Evolutionary conservation across 2,888 invertebrate genomes (phyloP).

Genomic region (Polymixis flavicincta): DNA sequence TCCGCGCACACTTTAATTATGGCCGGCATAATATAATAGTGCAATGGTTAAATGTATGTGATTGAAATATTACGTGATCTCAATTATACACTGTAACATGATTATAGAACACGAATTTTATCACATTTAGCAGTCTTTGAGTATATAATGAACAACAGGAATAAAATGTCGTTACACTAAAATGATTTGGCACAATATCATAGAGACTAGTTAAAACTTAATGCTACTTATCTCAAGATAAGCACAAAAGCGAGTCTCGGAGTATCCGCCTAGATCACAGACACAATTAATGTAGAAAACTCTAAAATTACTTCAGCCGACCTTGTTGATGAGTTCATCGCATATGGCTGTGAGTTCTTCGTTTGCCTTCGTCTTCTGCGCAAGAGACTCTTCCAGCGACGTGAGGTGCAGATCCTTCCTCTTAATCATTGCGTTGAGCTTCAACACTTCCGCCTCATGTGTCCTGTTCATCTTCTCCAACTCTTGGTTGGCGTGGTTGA

Average conservation of each 20-base stretch:
- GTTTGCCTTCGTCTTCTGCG: conserved; percentile 97
- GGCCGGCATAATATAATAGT: conserved; percentile 83
- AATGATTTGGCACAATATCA: conserved; percentile 81
- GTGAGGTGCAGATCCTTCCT: conserved; percentile 96
- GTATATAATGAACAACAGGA: conserved; percentile 70
- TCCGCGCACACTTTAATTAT: conserved; percentile 73
- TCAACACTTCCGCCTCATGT: conserved; percentile 95
- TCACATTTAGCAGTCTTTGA: conserved; percentile 86
- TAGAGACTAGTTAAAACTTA: conserved; percentile 76
- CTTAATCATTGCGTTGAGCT: conserved; percentile 96
- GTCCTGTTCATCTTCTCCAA: conserved; percentile 93
- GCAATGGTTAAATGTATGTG: conserved; percentile 52
- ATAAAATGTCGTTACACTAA: conserved; percentile 70
- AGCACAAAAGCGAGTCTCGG: conserved; percentile 80
- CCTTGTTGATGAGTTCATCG: conserved; percentile 96
- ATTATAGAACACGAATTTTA: conserved; percentile 73
- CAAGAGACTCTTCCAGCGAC: conserved; percentile 95
- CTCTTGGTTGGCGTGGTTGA: conserved; percentile 94
- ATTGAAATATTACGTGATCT: conserved; percentile 57
- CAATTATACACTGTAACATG: conserved; percentile 63
- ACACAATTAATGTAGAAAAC: conserved; percentile 70
- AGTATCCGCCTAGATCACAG: conserved; percentile 78
- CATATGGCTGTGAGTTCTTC: conserved; percentile 97
- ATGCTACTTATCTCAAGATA: conserved; percentile 82
- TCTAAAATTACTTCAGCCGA: conserved; percentile 80